phyloP scores from a whole-genome alignment of 2,113 vertebrate species.

The Chinchilla lanigera region DNA sequence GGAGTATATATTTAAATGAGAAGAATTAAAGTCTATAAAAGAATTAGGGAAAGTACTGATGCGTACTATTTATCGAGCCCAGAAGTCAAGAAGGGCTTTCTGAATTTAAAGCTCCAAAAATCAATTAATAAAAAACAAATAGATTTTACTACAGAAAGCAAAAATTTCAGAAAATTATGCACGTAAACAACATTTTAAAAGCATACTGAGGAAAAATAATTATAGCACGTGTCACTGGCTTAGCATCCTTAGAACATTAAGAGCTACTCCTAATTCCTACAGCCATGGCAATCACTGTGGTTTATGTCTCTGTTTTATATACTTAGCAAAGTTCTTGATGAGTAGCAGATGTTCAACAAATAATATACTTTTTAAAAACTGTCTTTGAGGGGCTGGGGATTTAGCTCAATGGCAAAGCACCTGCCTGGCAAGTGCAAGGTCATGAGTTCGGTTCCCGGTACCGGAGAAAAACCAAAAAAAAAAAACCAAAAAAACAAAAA shows the following conservation, averaged over 20 bases:
- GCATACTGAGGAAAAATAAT: not conserved
- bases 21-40: not conserved
- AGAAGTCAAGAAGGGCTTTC: not conserved
- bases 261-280: not conserved
- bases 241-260: not conserved
- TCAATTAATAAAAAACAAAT: not conserved
- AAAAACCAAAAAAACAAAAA: too few relatives aligned
- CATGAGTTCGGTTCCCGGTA: too few relatives aligned
- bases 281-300: not conserved
- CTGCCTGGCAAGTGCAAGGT: too few relatives aligned
- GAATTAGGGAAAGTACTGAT: not conserved
- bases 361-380: not conserved
- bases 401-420: too few relatives aligned
- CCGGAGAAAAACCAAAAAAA: too few relatives aligned
- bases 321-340: not conserved
- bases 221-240: not conserved
- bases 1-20: not conserved
- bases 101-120: constrained; percentile 2
- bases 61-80: not conserved
- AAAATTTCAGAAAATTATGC: not conserved
- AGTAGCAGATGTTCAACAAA: not conserved
- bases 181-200: not conserved
- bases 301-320: not conserved
- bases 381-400: too few relatives aligned
- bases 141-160: not conserved